phyloP scores from a whole-genome alignment of 2,113 vertebrate species.

The Platycercus adscitus region DNA sequence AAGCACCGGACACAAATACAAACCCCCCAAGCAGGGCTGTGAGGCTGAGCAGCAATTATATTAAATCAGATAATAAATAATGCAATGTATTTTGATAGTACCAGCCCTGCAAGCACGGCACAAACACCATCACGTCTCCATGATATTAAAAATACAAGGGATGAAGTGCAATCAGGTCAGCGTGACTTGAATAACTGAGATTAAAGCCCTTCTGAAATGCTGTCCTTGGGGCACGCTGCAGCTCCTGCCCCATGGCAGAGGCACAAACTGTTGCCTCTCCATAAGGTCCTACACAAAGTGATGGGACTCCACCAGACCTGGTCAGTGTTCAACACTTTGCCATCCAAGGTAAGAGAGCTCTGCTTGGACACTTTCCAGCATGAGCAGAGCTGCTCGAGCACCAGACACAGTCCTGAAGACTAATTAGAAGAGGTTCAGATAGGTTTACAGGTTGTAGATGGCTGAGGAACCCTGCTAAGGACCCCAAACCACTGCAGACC shows the following conservation, averaged over 20 bases:
- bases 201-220: background rate
- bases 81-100: background rate
- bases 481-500: background rate
- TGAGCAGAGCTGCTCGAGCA: background rate
- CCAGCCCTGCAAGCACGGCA: background rate
- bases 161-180: background rate
- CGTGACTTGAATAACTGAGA: background rate
- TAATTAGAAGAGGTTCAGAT: fast-evolving
- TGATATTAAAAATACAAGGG: background rate
- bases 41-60: slow-evolving; percentile 12
- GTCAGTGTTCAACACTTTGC: fast-evolving
- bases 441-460: background rate
- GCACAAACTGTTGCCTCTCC: fast-evolving
- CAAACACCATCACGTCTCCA: background rate
- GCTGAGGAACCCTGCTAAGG: fast-evolving
- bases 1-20: background rate
- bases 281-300: background rate
- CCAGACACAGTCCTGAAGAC: background rate
- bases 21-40: background rate
- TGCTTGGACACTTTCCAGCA: fast-evolving
- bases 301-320: background rate
- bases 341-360: background rate
- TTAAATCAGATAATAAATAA: slow-evolving; percentile 47
- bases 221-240: background rate
- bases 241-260: background rate